A percentile compares a stretch with the other conserved stretches of the same genome.
phyloP scores from a whole-genome alignment of 2,797 vertebrate genomes.

The Gobio occitaniae region DNA sequence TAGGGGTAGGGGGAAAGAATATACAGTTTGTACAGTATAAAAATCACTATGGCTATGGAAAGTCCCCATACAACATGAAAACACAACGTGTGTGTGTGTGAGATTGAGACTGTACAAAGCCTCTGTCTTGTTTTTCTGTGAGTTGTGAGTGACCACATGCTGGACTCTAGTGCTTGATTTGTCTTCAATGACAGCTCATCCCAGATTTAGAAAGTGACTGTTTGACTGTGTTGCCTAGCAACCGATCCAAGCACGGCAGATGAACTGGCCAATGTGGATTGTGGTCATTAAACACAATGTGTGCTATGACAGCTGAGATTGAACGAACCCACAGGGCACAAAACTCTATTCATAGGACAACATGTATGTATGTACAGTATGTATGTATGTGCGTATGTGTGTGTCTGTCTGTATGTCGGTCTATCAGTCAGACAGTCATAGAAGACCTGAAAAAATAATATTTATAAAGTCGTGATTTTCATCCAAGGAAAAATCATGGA shows the following conservation, averaged over 20 bases:
- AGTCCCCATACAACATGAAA: too few relatives aligned
- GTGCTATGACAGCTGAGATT: conserved; percentile 48
- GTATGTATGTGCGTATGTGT: too few relatives aligned
- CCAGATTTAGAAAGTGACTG: conserved; percentile 51
- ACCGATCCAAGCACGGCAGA: conserved; percentile 25
- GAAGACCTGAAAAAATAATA: background rate
- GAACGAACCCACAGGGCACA: conserved; percentile 3
- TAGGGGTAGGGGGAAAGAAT: too few relatives aligned
- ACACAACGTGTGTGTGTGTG: background rate
- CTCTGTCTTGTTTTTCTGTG: background rate
- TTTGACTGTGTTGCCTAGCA: conserved; percentile 53
- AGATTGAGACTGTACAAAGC: background rate
- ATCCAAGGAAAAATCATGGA: background rate
- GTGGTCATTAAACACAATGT: conserved; percentile 27
- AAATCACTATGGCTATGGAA: too few relatives aligned
- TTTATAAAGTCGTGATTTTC: background rate
- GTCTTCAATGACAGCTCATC: conserved; percentile 53
- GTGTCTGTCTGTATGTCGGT: background rate
- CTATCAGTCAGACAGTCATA: background rate
- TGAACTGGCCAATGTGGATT: conserved; percentile 36
- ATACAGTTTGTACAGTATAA: too few relatives aligned
- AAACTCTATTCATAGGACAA: background rate
- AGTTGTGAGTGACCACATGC: conserved; percentile 30
- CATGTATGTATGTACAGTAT: background rate
- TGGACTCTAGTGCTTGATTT: conserved; percentile 49